phyloP scores from a whole-genome alignment of 1,140 invertebrate genomes.

The Trichoplusia ni region DNA sequence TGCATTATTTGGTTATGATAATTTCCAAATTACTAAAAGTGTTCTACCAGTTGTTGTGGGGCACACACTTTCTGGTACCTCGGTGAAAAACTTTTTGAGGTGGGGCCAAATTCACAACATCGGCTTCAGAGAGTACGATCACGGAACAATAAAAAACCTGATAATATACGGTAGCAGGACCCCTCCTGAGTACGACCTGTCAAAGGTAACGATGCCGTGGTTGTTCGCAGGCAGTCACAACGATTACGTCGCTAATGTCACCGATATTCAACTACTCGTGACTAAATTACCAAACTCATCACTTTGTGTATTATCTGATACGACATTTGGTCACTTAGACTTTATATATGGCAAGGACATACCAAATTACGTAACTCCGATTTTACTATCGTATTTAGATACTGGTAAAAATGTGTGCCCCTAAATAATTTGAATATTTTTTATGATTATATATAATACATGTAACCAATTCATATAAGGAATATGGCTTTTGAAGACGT shows the following conservation, averaged over 20 bases:
- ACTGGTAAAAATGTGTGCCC: slow-evolving; percentile 20
- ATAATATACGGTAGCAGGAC: slow-evolving; percentile 62
- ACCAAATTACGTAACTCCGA: slow-evolving; percentile 43
- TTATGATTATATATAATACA: no score
- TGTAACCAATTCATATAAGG: no score
- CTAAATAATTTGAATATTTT: no score
- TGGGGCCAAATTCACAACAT: slow-evolving; percentile 82
- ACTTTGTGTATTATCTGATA: slow-evolving; percentile 33
- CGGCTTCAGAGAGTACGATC: slow-evolving; percentile 53
- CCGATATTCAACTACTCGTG: slow-evolving; percentile 43
- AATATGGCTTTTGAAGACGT: no score
- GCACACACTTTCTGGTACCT: slow-evolving; percentile 88
- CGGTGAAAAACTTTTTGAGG: slow-evolving; percentile 85
- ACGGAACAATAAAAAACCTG: slow-evolving; percentile 32
- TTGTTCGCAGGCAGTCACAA: slow-evolving; percentile 69
- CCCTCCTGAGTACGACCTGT: slow-evolving; percentile 76
- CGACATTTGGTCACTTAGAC: slow-evolving; percentile 78
- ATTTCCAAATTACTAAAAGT: slow-evolving; percentile 31
- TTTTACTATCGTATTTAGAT: slow-evolving; percentile 21
- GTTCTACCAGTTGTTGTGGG: slow-evolving; percentile 83
- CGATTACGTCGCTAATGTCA: slow-evolving; percentile 69
- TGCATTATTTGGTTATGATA: slow-evolving; percentile 33
- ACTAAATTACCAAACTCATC: slow-evolving; percentile 37
- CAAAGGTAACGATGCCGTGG: slow-evolving; percentile 71
- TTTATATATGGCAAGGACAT: slow-evolving; percentile 79